A percentile compares a stretch with the other conserved stretches of the same genome.
Conservation (phyloP, 23 tunicate species). For the Trididemnum miniatum region DNA sequence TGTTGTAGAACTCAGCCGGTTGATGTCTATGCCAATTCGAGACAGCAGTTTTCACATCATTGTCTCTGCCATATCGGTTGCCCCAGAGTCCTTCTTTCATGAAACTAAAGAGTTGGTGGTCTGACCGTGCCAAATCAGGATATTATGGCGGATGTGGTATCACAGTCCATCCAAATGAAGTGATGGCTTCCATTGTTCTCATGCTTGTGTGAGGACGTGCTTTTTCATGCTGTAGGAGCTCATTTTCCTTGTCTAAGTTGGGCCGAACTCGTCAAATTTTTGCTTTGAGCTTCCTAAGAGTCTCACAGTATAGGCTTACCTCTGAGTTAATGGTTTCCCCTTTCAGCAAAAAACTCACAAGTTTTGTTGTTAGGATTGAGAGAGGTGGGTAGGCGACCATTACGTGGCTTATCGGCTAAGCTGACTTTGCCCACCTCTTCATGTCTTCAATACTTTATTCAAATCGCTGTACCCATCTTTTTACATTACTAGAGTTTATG, state of each 20-base stretch:
- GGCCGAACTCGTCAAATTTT: background rate
- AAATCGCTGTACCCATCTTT: too few relatives aligned
- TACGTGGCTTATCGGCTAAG: too few relatives aligned
- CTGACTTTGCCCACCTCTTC: too few relatives aligned
- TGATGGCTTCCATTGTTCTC: background rate
- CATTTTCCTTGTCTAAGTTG: background rate
- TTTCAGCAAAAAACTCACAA: background rate
- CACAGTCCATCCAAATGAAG: background rate
- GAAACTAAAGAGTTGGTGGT: background rate
- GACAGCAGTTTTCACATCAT: background rate
- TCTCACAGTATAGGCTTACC: background rate
- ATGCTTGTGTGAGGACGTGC: conserved; percentile 17
- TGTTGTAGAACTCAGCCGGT: background rate
- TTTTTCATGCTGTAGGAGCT: background rate
- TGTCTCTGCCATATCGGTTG: background rate
- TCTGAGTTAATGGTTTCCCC: conserved; percentile 6
- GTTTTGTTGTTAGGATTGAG: too few relatives aligned
- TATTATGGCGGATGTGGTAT: conserved; percentile 1
- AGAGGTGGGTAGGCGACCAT: too few relatives aligned
- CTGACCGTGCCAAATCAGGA: conserved; percentile 10
- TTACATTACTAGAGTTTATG: too few relatives aligned
- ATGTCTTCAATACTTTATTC: too few relatives aligned
- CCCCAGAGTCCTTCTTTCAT: background rate
- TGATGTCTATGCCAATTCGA: background rate
- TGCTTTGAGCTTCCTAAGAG: background rate